Evolutionary conservation across 2,888 invertebrate species (phyloP), one percentile per base, ranked within the genome.

Genomic region (Galerucella calmariensis): DNA sequence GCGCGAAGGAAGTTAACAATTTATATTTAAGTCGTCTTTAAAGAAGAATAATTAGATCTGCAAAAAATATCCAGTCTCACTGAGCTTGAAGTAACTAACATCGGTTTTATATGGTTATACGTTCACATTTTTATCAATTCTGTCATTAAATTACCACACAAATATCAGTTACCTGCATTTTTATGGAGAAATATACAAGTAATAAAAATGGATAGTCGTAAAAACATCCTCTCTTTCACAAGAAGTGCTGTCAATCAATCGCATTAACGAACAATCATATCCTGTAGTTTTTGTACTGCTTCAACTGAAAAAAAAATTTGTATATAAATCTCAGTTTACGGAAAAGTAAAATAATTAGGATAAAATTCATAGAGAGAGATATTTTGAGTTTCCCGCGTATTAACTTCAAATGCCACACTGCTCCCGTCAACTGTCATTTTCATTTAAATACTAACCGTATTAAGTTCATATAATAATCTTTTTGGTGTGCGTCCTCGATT

Each of bases 191-290:
- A 58, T 59, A 72, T 8, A 35, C 72, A 72, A 58, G 46, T 16
- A 67, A 66, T 53, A 72, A 72, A 58, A 8, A 72, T 58, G 48
- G 59, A 59, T 59, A 72, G 66, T 58, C 66, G 58, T 44, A 67
- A 66, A 66, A 66, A 59, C 72, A 72, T 72, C 35, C 72, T 71
- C 44, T 70, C 56, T 65, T 27, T 58, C 48, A 41, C 72, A 66
- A 58, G 27, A 63, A 70, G 27, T n/a, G 62, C 24, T 20, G 51
- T 35, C 12, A 16, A 59, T 66, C 58, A 44, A 65, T 72, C 66
- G 1, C 44, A 44, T 56, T 63, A 72, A 72, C 59, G 58, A 46
- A 71, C 35, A 35, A 65, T 72, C 70, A 67, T 72, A 67, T 58
- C 35, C n/a, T 62, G 14, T 41, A 62, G 11, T 14, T 35, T 41